Base-by-base conservation (phyloP, 2,888 invertebrate genomes). In the Rotaria sp. region DNA sequence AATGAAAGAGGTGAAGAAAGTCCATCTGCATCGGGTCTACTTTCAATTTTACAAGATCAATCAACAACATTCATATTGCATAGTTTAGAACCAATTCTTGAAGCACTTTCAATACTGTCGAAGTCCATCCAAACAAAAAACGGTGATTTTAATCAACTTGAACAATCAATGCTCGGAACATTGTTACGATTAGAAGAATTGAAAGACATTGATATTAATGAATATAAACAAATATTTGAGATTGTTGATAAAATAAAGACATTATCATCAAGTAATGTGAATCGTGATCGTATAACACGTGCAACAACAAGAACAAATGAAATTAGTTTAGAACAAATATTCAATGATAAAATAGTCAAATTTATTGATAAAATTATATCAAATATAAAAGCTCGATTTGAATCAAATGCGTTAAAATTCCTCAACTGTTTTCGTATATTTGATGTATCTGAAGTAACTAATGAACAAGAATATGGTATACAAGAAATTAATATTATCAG, bases 311-410 rank as follows among this genome's bases (percentile, higher is more conserved):
- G 74, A 35, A 74, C 13, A 30, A 35, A 30, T 35, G 38, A 35
- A 35, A 35, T n/a, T 35, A 35, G 35, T 13, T 35, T 74, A 74
- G 38, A 35, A 35, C 5, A 74, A 35, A 7, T 13, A 18, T 74
- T 74, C 30, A 38, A 74, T 38, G 15, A 38, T 18, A 74, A 38
- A 74, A 74, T 74, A 38, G 18, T 74, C 21, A 21, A 35, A 38
- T 74, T 74, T 35, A 74, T 74, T 74, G 74, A 74, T 74, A 74
- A 74, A 57, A 57, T 57, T 57, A 57, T 57, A 57, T 57, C 57
- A 57, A 57, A 57, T 38, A 18, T 74, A 38, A 38, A 11, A 8
- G 74, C 38, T 74, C 13, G 38, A 18, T 74, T 74, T 74, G 38
- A 74, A 21, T 21, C 35, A 30, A 38, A 74, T 38, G 38, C 24